These are phyloP conservation scores for Phocides pigmalion DNA, from an alignment of 1,140 invertebrate species.

Conservation along the genomic window DNA sequence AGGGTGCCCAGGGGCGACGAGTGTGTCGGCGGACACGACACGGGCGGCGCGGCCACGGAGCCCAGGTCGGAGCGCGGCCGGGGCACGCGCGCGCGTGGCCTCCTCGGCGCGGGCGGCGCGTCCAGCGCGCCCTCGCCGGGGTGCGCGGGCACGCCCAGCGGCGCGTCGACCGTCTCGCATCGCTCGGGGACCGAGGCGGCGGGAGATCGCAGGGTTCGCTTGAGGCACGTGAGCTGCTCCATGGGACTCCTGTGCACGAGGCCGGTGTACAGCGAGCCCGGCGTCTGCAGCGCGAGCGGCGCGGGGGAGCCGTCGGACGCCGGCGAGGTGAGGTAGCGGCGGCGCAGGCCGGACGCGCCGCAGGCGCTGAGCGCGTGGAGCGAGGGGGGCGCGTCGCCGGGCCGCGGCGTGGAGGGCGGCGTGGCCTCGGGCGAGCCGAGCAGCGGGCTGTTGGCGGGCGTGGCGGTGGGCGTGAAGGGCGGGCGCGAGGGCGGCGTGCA, in stretches of 20 bases:
- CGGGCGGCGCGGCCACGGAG: constrained; percentile 71
- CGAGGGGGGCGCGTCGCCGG: constrained; percentile 86
- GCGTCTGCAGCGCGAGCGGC: constrained; percentile 84
- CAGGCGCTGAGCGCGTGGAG: constrained; percentile 87
- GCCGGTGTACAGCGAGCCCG: constrained; percentile 84
- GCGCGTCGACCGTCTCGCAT: constrained; percentile 57
- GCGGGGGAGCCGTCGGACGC: constrained; percentile 81
- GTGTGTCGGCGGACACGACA: constrained; percentile 69
- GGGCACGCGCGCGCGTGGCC: constrained; percentile 60
- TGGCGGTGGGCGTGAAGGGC: constrained; percentile 83
- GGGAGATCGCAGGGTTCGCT: constrained; percentile 81
- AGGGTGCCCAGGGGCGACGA: constrained; percentile 89
- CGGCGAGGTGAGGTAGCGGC: constrained; percentile 80
- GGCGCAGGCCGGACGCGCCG: constrained; percentile 90
- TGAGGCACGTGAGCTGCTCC: constrained; percentile 90
- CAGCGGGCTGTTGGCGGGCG: constrained; percentile 81
- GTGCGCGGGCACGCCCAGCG: constrained; percentile 82
- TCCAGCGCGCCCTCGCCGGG: constrained; percentile 84
- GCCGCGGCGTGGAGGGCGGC: constrained; percentile 93
- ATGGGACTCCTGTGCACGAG: constrained; percentile 87
- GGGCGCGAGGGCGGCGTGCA: constrained; percentile 83
- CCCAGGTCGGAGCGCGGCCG: constrained; percentile 77
- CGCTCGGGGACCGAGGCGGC: constrained; percentile 59
- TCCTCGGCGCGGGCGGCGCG: constrained; percentile 63
- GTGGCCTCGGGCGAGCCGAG: constrained; percentile 86